phyloP scores from a whole-genome alignment of 2,888 invertebrate genomes.

The Craniophora ligustri region DNA sequence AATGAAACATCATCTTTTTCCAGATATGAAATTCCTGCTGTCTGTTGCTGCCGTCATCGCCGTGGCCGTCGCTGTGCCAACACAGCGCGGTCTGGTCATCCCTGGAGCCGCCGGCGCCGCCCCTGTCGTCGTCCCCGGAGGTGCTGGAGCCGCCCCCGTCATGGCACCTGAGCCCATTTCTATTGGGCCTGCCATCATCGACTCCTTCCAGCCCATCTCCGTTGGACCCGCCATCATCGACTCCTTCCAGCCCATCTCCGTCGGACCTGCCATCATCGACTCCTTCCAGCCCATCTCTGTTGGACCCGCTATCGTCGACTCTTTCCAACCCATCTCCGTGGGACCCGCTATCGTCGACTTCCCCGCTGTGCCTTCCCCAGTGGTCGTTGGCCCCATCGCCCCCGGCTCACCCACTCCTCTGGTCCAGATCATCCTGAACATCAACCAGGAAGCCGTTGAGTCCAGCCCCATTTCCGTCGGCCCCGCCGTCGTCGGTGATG shows the following conservation, averaged over 20 bases:
- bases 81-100: conserved; percentile 36
- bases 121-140: conserved; percentile 2
- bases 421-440: conserved; percentile 63
- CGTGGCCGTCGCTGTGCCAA: conserved; percentile 46
- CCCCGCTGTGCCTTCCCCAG: conserved; percentile 9
- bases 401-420: conserved; percentile 45
- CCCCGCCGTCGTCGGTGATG: conserved; percentile 17
- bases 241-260: conserved; percentile 17
- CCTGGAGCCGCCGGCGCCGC: conserved; percentile 34
- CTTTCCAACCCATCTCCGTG: conserved; percentile 19
- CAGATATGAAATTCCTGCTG: conserved; percentile 45
- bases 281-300: conserved; percentile 20
- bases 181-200: conserved; percentile 48
- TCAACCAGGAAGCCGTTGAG: conserved; percentile 39
- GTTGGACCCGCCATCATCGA: conserved; percentile 53
- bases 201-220: conserved; percentile 27
- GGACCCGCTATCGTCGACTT: conserved; percentile 35
- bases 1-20: neutral
- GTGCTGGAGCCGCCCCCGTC: neutral
- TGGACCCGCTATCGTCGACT: conserved; percentile 19
- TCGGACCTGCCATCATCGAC: conserved; percentile 21
- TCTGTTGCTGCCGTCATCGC: conserved; percentile 45
- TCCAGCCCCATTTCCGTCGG: conserved; percentile 27
- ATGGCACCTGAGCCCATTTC: conserved; percentile 24
- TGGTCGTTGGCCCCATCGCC: conserved; percentile 16